Evolutionary conservation across 92 coral and sea anemone species (phyloP), one percentile per base, ranked within the genome.

Genomic region (Hydrozoanthus gracilis): DNA sequence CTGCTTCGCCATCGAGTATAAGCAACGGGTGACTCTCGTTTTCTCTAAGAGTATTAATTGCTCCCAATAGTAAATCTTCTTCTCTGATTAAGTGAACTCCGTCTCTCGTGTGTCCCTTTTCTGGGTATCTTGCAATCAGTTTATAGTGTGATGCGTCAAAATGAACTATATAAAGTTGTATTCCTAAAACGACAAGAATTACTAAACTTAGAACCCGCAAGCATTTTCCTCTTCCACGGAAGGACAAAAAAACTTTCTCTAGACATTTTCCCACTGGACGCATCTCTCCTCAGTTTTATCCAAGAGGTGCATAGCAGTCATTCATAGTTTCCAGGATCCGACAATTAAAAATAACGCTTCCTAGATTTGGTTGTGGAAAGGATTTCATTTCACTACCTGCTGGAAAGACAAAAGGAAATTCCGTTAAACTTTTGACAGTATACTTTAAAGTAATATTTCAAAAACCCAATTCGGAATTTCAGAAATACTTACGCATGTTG

Each of bases 191-290:
- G 12, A 18, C 11, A 0, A 50, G 12, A 74, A 74, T 16, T n/a
- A 49, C 55, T 15, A 16, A 50, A 74, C 18, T 12, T 4, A 74
- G 0, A 74, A 6, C 45, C 3, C 55, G 78, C 3, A 76, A 54
- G 5, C 50, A 66, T 10, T 51, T 76, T 4, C 62, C 55, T 76
- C 67, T 76, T 76, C 82, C 49, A 8, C 82, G n/a, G 12, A 16
- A 47, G n/a, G 50, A 51, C 39, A 14, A 39, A 14, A 16, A 8
- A 49, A 7, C n/a, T 5, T 48, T 17, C 10, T 39, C 16, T 49
- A 51, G 7, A 74, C 60, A n/a, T n/a, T 7, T 49, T 51, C 48
- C 56, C 4, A 49, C 35, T 44, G 45, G 8, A 49, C 7, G 12
- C 78, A 74, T 74, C 50, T 50, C n/a, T 44, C 67, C 39, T 58